Evolutionary conservation across 1,140 invertebrate genomes (phyloP), one percentile per base, ranked within the genome.

Genomic region (Neodiprion fabricii): DNA sequence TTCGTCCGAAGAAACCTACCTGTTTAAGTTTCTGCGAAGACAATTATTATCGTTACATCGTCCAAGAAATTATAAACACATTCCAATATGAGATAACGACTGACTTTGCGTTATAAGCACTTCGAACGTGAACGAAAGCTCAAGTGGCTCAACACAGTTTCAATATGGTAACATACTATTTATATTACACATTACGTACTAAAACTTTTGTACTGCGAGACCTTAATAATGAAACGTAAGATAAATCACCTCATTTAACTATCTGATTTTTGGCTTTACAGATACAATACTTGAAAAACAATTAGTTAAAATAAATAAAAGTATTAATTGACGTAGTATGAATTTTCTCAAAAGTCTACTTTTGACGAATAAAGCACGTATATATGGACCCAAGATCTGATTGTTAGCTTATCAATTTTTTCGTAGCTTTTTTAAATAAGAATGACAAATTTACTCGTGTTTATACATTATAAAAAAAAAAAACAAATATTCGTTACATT

Each of bases 181-280:
- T 61, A 12, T 61, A 61, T n/a, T 11, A n/a, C 53, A 61, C 53
- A 40, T 40, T 61, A 11, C 53, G 53, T 61, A 61, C 1, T 12
- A 61, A 61, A 61, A 61, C 53, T 61, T 12, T 61, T 61, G 53
- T 61, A 61, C 53, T 61, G 53, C 53, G n/a, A 61, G 53, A 61
- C 11, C 53, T 14, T 61, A 14, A 61, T 9, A 61, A 61, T 61
- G 53, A 61, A 61, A 61, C 53, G 4, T 9, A 61, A 61, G 11
- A 61, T 14, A 17, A 40, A 17, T 14, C 53, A 61, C 53, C 53
- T 61, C 53, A 9, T 61, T 61, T 61, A 9, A 9, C 11, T 61
- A 12, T 61, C 53, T 61, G 53, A 12, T 40, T 40, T 40, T 40
- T 40, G 28, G 28, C 28, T 40, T 40, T 40, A 40, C 28, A 40